Conservation (phyloP, 2,797 vertebrate species). For the Scolopax rusticola region DNA sequence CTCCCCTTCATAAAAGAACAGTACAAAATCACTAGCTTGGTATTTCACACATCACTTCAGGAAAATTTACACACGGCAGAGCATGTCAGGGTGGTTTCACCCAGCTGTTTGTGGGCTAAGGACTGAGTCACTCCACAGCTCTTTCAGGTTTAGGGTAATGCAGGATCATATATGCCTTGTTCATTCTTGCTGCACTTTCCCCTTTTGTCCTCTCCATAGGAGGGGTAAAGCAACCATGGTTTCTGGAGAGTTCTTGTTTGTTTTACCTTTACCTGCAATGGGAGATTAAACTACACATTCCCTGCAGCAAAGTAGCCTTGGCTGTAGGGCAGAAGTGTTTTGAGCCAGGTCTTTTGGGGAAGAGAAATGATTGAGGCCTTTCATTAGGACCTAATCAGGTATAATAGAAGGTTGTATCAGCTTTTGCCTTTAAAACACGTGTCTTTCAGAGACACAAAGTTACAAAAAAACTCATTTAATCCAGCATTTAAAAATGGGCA, state of each 20-base stretch:
- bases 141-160: not conserved
- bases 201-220: not conserved
- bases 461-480: not conserved
- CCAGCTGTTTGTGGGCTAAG: not conserved
- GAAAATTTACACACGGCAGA: not conserved
- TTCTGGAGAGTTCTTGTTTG: not conserved
- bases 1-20: not conserved
- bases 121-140: not conserved
- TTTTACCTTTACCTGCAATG: not conserved
- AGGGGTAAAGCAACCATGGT: not conserved
- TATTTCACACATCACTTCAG: not conserved
- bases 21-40: not conserved
- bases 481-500: not conserved
- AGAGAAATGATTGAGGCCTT: not conserved
- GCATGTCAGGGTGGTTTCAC: not conserved
- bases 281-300: not conserved
- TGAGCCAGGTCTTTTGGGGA: not conserved
- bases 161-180: not conserved
- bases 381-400: not conserved
- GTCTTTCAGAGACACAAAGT: not conserved
- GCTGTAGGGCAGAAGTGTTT: not conserved
- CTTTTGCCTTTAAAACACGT: not conserved
- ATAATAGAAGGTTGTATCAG: not conserved
- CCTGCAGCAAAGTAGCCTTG: not conserved
- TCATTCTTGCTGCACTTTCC: not conserved